Base-by-base conservation (phyloP, 1,140 invertebrate genomes). In the Calliopsis andreniformis region DNA sequence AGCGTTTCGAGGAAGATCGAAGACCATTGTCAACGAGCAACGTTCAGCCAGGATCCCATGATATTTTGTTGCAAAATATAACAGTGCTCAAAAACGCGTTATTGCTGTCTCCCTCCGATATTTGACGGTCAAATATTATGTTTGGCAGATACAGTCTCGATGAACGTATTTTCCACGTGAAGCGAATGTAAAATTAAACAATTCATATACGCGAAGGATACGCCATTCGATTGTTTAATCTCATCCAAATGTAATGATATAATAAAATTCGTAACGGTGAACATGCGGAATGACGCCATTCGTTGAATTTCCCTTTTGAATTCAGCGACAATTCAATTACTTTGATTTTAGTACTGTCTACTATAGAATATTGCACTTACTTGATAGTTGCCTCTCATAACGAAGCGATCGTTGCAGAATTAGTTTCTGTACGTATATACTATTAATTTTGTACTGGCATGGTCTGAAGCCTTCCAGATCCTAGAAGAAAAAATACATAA, bases 41-140 rank as follows among this genome's bases (percentile, higher is more conserved):
- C 20, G n/a, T 49, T 49, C 55, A 3, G 20, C 47, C 20, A 7
- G 4, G 18, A 35, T 12, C 18, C 8, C 14, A 25, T 7, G n/a
- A 32, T 59, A 25, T 32, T 25, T 32, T 7, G 10, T 42, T 14
- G 23, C 66, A 6, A 51, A 61, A 10, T 49, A 28, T 49, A 35
- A 61, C 56, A 59, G 23, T 23, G 16, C 42, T 16, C 14, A 49
- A 35, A 70, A 70, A 70, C 28, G 16, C 20, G 20, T 28, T 59
- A 23, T 6, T 18, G 8, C 1, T 47, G 23, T n/a, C 10, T 32
- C 10, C 30, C 14, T 8, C 4, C 30, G 10, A 32, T 43, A 28
- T 61, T 61, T 32, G 10, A 25, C 49, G 14, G 23, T 20, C 20
- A 23, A 28, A 25, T 25, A 55, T 39, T 20, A 45, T 7, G 16